Conservation (phyloP, 2,113 vertebrate genomes). For the Catagonus wagneri region DNA sequence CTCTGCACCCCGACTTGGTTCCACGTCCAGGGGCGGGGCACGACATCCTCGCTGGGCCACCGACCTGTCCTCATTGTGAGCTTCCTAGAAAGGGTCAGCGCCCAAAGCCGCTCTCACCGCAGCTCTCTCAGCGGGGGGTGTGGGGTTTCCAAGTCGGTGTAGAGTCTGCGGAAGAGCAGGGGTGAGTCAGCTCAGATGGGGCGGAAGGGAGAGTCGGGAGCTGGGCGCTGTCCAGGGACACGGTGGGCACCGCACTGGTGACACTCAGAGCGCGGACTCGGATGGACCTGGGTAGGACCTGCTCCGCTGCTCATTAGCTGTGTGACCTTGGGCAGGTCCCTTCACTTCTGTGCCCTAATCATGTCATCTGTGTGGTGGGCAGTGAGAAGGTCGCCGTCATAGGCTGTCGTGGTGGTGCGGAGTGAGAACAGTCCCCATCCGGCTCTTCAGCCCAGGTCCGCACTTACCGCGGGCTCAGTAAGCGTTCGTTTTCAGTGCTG, state of each 20-base stretch:
- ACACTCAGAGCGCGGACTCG: not conserved
- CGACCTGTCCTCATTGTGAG: not conserved
- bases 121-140: not conserved
- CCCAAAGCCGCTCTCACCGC: not conserved
- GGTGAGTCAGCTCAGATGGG: not conserved
- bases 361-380: not conserved
- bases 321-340: not conserved
- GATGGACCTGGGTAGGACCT: not conserved
- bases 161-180: not conserved
- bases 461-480: not conserved
- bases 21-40: not conserved
- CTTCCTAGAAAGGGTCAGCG: not conserved
- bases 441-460: not conserved
- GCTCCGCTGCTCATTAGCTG: accelerated
- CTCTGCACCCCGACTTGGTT: not conserved
- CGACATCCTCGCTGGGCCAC: not conserved
- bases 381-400: not conserved
- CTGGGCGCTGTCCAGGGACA: not conserved
- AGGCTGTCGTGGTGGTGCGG: not conserved
- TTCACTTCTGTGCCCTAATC: not conserved
- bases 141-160: not conserved
- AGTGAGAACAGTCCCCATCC: not conserved
- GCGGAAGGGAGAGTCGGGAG: not conserved
- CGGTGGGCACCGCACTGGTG: not conserved
- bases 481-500: not conserved